Conservation (phyloP, 1,140 invertebrate genomes). For the Drosophila chauvacae region DNA sequence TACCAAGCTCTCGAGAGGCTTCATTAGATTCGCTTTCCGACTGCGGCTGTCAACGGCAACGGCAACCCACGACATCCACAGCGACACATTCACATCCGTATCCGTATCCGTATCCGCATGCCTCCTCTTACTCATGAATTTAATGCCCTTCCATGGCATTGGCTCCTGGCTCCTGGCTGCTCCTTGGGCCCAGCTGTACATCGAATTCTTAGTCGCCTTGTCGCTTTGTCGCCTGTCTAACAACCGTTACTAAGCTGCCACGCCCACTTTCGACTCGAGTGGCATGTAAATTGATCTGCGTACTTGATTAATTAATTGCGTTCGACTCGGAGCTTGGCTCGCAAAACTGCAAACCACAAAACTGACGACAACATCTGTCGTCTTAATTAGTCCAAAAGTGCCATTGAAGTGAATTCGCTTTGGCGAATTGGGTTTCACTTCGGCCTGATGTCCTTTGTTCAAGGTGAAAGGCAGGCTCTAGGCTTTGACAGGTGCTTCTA, state of each 20-base stretch:
- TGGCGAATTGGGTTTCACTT: slow-evolving; percentile 10
- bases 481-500: neutral
- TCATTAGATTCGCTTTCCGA: slow-evolving; percentile 53
- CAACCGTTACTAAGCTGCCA: slow-evolving; percentile 49
- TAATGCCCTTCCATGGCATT: slow-evolving; percentile 6
- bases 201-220: slow-evolving; percentile 17
- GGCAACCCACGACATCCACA: slow-evolving; percentile 24
- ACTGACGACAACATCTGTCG: slow-evolving; percentile 39
- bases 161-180: neutral
- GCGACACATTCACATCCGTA: neutral
- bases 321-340: slow-evolving; percentile 20
- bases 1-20: slow-evolving; percentile 39
- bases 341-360: slow-evolving; percentile 37
- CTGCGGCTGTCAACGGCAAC: slow-evolving; percentile 48
- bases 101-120: neutral
- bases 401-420: slow-evolving; percentile 7
- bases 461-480: slow-evolving; percentile 23
- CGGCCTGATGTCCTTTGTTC: slow-evolving; percentile 24
- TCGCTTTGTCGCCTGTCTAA: slow-evolving; percentile 20
- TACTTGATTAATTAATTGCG: slow-evolving; percentile 63
- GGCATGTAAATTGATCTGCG: slow-evolving; percentile 60
- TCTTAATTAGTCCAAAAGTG: slow-evolving; percentile 50
- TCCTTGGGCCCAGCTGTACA: slow-evolving; percentile 26
- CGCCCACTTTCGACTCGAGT: slow-evolving; percentile 22
- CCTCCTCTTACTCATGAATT: slow-evolving; percentile 7